Evolutionary conservation across 2,888 invertebrate species (phyloP), one percentile per base, ranked within the genome.

Genomic region (Caenorhabditis sulstoni): DNA sequence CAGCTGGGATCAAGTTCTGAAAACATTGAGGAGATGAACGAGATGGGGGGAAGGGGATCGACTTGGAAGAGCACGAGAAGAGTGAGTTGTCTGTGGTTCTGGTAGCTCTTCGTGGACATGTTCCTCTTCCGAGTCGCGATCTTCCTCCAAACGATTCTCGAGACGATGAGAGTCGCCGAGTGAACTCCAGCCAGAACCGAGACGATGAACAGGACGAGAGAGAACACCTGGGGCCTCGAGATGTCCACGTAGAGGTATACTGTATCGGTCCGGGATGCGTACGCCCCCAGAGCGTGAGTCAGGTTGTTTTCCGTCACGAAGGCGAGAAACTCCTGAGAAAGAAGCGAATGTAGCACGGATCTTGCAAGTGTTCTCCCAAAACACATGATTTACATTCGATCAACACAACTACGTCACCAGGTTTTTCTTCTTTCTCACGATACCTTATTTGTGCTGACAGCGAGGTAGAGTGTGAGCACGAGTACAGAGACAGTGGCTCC

Each of bases 241-340:
- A 75, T 57, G 29, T 73, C 57, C 2, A 61, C 59, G 29, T 67
- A 67, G 49, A 67, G 67, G 55, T 61, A 75, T n/a, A 66, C 61
- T 3, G 61, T 61, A 18, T 59, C 47, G 9, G 59, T 39, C 41
- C 41, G 39, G 12, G 35, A 49, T 23, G 59, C 66, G 16, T 67
- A 75, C 0, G n/a, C n/a, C 16, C 75, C 75, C 16, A 67, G 22
- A 18, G 61, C 61, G 23, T 53, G 70, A 35, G 70, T 52, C 70
- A 70, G 61, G 44, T 70, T 70, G 47, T 62, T 39, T 16, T 45
- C 53, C 22, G 53, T 29, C 14, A 70, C 70, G 4, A 62, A n/a
- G 3, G 11, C 22, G 0, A 70, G 53, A 18, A 70, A 70, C 47
- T 70, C 70, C 70, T 70, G 55, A 75, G 62, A 5, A 29, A 7